Conservation (phyloP, 1,140 invertebrate species). For the Drosophila willistoni region DNA sequence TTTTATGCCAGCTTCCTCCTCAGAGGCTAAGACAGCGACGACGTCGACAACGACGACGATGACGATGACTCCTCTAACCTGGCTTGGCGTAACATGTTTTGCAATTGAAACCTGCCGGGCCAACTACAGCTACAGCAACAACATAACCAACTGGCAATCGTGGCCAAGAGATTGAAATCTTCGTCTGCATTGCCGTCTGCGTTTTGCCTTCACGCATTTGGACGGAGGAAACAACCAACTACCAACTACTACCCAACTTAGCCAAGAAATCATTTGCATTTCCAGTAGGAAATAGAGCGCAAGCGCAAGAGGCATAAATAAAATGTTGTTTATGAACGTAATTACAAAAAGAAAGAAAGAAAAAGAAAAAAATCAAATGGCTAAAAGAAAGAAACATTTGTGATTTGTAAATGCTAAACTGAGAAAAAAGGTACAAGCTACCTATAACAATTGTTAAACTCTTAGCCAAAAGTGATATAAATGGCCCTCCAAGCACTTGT, state of each 20-base stretch:
- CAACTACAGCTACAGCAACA: conserved; percentile 10
- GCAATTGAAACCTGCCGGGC: conserved; percentile 55
- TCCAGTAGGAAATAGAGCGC: conserved; percentile 76
- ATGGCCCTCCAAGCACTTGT: conserved; percentile 12
- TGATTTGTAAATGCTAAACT: conserved; percentile 1
- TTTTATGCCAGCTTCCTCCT: conserved; percentile 82
- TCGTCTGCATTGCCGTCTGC: conserved; percentile 40
- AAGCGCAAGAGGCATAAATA: conserved; percentile 59
- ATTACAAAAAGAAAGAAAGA: conserved; percentile 44
- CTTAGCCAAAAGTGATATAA: neutral
- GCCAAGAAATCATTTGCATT: conserved; percentile 66
- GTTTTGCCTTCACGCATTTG: conserved; percentile 46
- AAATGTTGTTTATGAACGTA: conserved; percentile 73
- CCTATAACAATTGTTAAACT: conserved; percentile 19
- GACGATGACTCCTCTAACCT: conserved; percentile 18
- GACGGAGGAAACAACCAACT: conserved; percentile 16
- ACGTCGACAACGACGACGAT: neutral
- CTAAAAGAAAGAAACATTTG: neutral
- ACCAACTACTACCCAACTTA: conserved; percentile 1
- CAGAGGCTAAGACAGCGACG: neutral
- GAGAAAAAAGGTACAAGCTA: too few relatives aligned
- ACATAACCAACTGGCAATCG: conserved; percentile 19
- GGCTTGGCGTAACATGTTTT: conserved; percentile 14
- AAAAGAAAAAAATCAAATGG: neutral
- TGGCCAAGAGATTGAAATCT: conserved; percentile 53